These are phyloP conservation scores for Malthinus seriepunctatus DNA, from an alignment of 2,888 invertebrate species.

Conservation along the genomic window DNA sequence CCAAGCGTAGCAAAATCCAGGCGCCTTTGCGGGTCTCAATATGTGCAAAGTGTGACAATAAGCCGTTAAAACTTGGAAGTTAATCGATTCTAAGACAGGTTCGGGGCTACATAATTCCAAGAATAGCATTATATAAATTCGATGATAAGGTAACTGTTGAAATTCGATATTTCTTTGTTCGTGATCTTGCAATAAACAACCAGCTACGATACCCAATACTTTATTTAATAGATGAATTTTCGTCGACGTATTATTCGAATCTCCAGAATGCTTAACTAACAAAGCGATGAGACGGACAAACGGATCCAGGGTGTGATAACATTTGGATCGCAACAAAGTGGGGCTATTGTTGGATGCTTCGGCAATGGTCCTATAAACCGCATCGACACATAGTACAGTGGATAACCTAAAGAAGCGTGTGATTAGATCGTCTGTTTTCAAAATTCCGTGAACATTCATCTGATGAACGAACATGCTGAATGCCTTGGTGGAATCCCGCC, in stretches of 20 bases:
- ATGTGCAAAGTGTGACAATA: constrained; percentile 96
- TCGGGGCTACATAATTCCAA: constrained; percentile 95
- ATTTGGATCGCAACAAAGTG: constrained; percentile 77
- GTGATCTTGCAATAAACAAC: constrained; percentile 94
- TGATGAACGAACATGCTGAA: constrained; percentile 94
- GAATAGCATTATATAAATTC: constrained; percentile 95
- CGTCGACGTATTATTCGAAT: constrained; percentile 87
- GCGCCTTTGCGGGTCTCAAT: constrained; percentile 88
- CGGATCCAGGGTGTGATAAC: constrained; percentile 94
- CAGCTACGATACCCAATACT: constrained; percentile 92
- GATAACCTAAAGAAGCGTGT: constrained; percentile 96
- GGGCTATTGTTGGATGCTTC: constrained; percentile 25
- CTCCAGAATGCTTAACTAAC: constrained; percentile 93
- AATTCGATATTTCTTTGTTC: constrained; percentile 88
- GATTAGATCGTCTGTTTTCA: constrained; percentile 97
- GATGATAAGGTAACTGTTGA: constrained; percentile 97
- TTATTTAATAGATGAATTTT: constrained; percentile 97
- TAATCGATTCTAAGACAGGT: constrained; percentile 90
- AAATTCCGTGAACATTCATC: constrained; percentile 94
- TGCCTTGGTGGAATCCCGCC: constrained; percentile 85
- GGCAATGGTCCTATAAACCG: constrained; percentile 72
- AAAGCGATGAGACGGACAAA: constrained; percentile 92
- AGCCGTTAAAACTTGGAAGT: constrained; percentile 91
- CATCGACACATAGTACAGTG: constrained; percentile 94
- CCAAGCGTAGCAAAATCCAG: constrained; percentile 98